A percentile compares a stretch with the other conserved stretches of the same genome.
These are phyloP conservation scores for Papilio gigon DNA, from an alignment of 2,888 invertebrate genomes.

Conservation along the genomic window DNA sequence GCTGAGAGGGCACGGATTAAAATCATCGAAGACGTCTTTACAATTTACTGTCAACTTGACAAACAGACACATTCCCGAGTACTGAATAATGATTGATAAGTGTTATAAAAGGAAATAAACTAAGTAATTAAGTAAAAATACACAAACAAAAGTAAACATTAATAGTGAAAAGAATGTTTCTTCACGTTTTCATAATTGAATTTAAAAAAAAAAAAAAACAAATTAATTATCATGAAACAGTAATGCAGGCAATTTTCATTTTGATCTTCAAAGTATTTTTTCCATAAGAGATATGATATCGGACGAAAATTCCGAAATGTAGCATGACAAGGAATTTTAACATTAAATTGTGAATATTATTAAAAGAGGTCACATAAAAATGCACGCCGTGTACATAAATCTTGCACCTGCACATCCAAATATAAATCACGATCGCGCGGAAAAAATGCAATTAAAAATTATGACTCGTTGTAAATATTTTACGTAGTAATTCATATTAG, in stretches of 20 bases:
- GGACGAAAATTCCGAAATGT: background rate
- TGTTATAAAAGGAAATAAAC: no score
- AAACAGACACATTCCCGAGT: background rate
- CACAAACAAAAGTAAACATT: no score
- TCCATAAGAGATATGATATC: background rate
- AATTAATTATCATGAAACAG: no score
- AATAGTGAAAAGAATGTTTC: no score
- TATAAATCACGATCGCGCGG: constrained; percentile 28
- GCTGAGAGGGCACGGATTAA: background rate
- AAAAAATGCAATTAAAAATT: constrained; percentile 39
- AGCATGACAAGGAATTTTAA: constrained; percentile 15
- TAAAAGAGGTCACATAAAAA: constrained; percentile 24
- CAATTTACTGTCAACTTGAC: constrained; percentile 8
- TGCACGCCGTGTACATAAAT: constrained; percentile 24
- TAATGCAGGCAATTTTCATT: no score
- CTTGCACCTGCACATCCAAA: constrained; percentile 35
- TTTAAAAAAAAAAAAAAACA: no score
- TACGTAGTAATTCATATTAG: constrained; percentile 38
- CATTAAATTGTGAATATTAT: constrained; percentile 1
- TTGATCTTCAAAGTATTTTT: background rate
- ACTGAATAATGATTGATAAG: no score
- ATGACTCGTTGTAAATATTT: constrained; percentile 40
- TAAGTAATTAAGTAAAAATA: no score
- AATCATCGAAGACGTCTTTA: background rate
- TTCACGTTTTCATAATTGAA: no score